Percentiles rank a stretch among this genome's conserved stretches.
phyloP scores from a whole-genome alignment of 2,797 vertebrate species.

The Acanthornis magna region DNA sequence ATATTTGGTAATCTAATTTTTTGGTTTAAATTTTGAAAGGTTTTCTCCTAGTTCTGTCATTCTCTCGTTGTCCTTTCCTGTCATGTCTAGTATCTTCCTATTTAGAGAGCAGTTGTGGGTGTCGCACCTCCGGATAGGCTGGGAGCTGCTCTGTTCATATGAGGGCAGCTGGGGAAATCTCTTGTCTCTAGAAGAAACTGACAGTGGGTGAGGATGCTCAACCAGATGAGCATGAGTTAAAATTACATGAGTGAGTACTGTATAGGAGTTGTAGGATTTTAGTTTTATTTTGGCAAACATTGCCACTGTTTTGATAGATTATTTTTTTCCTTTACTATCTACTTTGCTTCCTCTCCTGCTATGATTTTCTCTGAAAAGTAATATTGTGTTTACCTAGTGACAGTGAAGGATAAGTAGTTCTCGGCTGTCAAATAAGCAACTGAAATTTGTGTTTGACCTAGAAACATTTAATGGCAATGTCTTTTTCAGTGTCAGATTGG shows the following conservation, averaged over 20 bases:
- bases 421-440: constrained; percentile 42
- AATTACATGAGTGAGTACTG: not conserved
- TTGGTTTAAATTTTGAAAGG: not conserved
- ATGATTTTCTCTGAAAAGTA: constrained; percentile 35
- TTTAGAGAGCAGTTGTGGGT: not conserved
- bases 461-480: constrained; percentile 17
- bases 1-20: not conserved
- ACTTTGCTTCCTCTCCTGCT: not conserved
- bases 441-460: constrained; percentile 49
- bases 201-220: fast-evolving
- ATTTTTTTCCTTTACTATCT: not conserved
- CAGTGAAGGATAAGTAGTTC: constrained; percentile 38
- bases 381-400: constrained; percentile 41
- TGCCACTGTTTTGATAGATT: not conserved
- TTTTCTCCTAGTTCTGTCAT: not conserved
- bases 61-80: not conserved
- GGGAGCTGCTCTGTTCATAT: not conserved
- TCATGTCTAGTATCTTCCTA: not conserved
- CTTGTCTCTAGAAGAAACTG: not conserved
- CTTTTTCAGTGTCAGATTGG: not conserved
- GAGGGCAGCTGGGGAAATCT: not conserved
- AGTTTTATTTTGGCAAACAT: not conserved
- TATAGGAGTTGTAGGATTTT: not conserved
- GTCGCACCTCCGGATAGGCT: not conserved
- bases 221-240: not conserved